Evolutionary conservation across 2,113 vertebrate genomes (phyloP).

Genomic region (Hiodon alosoides): DNA sequence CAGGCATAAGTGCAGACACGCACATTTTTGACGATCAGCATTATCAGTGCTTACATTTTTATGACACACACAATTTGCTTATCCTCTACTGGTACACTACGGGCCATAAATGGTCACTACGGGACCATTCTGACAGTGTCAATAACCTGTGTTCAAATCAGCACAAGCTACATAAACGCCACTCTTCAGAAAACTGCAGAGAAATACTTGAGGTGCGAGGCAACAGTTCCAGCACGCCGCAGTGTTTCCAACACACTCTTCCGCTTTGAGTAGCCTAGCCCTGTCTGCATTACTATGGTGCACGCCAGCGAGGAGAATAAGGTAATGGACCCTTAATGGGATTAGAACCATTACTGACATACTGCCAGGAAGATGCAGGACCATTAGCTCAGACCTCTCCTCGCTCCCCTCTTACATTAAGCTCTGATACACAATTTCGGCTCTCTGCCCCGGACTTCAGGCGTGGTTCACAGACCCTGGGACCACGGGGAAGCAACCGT

Average conservation of each 20-base stretch:
- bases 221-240: constrained; percentile 1
- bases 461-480: constrained; percentile 15
- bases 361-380: constrained; percentile 94
- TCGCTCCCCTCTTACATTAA: constrained; percentile 64
- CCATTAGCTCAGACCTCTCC: constrained; percentile 89
- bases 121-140: no score
- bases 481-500: constrained; percentile 61
- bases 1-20: no score
- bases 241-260: constrained; percentile 25
- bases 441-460: constrained; percentile 65
- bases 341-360: constrained; percentile 99
- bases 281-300: constrained; percentile 68
- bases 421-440: constrained; percentile 74
- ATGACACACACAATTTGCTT: no score
- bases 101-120: no score
- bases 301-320: constrained; percentile 75
- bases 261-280: constrained; percentile 58
- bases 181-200: no score
- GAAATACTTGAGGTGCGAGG: neutral
- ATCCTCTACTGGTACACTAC: no score
- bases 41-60: no score
- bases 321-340: constrained; percentile 98
- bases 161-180: no score
- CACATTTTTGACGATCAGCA: no score
- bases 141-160: no score